Evolutionary conservation across 2,888 invertebrate genomes (phyloP).

Genomic region (Trissolcus brochymenae): DNA sequence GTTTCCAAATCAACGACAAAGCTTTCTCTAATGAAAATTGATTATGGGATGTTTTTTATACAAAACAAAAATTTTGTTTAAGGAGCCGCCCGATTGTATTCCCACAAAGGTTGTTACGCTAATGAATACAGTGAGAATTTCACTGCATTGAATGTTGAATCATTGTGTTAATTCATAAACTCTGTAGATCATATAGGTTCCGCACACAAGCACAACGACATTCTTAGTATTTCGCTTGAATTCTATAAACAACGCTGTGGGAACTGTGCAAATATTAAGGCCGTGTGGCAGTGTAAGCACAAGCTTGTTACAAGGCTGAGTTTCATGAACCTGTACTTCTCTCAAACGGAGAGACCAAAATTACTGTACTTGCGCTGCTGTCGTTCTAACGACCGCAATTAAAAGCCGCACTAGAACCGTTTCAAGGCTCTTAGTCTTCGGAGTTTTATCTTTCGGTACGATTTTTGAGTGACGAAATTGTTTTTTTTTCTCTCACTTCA

Average conservation of each 20-base stretch:
- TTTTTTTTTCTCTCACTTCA: too few species aligned
- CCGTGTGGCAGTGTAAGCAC: conserved; percentile 51
- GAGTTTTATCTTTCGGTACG: not conserved
- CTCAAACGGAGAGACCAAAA: conserved; percentile 56
- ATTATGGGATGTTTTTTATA: too few species aligned
- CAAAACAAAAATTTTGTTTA: too few species aligned
- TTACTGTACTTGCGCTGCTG: conserved; percentile 58
- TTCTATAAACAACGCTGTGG: conserved; percentile 48
- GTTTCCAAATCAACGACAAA: too few species aligned
- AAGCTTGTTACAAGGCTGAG: conserved; percentile 49
- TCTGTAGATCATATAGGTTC: not conserved
- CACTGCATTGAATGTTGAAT: not conserved
- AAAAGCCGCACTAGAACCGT: conserved; percentile 37
- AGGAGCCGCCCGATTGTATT: too few species aligned
- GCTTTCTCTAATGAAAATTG: too few species aligned
- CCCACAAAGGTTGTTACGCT: too few species aligned
- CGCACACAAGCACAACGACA: not conserved
- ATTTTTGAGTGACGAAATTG: not conserved
- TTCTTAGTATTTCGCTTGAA: conserved; percentile 36
- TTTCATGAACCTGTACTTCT: conserved; percentile 57
- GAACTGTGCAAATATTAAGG: conserved; percentile 59
- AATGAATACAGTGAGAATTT: too few species aligned
- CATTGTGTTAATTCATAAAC: conserved; percentile 15
- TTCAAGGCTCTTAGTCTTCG: conserved; percentile 27
- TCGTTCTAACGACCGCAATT: conserved; percentile 56